Conservation (phyloP, 2,113 vertebrate species). For the Clupea harengus region DNA sequence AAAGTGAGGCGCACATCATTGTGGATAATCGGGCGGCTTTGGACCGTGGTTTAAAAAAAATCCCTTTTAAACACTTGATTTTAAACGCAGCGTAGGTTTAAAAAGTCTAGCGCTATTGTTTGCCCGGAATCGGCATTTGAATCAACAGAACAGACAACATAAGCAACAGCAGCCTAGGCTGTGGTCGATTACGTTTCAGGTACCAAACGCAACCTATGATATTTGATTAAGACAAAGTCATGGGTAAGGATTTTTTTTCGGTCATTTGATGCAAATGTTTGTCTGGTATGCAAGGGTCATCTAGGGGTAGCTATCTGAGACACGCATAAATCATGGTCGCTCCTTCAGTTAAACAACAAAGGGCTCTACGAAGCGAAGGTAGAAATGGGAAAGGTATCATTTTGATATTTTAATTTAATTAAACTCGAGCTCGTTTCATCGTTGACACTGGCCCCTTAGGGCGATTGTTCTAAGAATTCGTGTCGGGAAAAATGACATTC, state of each 20-base stretch:
- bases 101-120: neutral
- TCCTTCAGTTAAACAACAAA: neutral
- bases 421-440: neutral
- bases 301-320: conserved; percentile 4
- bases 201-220: neutral
- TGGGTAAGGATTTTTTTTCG: neutral
- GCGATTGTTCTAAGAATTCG: too few relatives aligned
- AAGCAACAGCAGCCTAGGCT: neutral
- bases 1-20: neutral
- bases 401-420: neutral
- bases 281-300: conserved; percentile 5
- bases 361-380: neutral
- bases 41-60: neutral
- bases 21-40: neutral
- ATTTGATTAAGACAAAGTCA: neutral
- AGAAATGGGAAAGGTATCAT: neutral
- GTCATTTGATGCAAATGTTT: neutral
- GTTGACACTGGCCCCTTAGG: too few relatives aligned
- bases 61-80: neutral
- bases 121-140: neutral
- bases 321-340: conserved; percentile 17
- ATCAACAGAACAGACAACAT: neutral
- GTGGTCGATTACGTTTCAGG: neutral
- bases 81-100: neutral
- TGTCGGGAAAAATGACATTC: too few relatives aligned